Percentiles rank a stretch among this genome's conserved stretches.
Evolutionary conservation across 2,888 invertebrate genomes (phyloP).

Genomic region (Plagiodera versicolora): DNA sequence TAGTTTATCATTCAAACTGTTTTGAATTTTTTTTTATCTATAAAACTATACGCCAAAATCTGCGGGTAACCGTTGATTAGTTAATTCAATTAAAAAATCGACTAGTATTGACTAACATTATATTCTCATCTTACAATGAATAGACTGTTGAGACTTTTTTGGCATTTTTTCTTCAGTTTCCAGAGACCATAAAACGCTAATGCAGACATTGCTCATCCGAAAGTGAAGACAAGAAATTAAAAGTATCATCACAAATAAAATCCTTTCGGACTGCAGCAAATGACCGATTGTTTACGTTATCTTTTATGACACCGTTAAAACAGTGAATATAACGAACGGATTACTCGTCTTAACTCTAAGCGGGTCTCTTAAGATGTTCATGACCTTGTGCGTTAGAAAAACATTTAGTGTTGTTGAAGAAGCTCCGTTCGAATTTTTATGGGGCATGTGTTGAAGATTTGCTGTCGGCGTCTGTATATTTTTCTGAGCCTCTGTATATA

Average conservation of each 20-base stretch:
- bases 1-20: no score
- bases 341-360: slow-evolving; percentile 11
- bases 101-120: no score
- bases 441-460: slow-evolving; percentile 40
- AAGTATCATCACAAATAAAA: background rate
- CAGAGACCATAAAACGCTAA: no score
- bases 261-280: background rate
- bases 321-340: slow-evolving; percentile 9
- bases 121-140: no score
- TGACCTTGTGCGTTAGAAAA: slow-evolving; percentile 23
- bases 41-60: no score
- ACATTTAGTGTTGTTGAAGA: slow-evolving; percentile 8
- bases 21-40: no score
- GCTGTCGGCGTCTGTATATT: slow-evolving; percentile 38
- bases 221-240: background rate
- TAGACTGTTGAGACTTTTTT: no score
- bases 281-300: slow-evolving; percentile 8
- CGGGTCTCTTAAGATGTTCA: slow-evolving; percentile 18
- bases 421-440: slow-evolving; percentile 28
- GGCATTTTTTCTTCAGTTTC: no score
- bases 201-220: background rate
- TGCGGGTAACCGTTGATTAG: no score
- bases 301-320: slow-evolving; percentile 11
- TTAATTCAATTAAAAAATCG: no score
- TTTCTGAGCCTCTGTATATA: slow-evolving; percentile 35